Percentiles rank a stretch among this genome's conserved stretches.
Evolutionary conservation across 2,113 vertebrate genomes (phyloP).

Genomic region (Uria lomvia): DNA sequence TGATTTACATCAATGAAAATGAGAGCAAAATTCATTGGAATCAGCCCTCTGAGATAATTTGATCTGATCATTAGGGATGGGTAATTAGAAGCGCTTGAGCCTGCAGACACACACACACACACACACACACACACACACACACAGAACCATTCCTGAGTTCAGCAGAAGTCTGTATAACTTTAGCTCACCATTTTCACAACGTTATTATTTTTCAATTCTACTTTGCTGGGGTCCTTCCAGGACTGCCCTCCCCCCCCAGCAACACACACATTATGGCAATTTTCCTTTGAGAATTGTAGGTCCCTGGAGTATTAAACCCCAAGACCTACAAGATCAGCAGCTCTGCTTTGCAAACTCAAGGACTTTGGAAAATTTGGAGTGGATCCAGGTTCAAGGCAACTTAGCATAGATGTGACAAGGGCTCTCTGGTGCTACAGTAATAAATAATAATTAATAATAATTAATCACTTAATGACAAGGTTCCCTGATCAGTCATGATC

Average conservation of each 20-base stretch:
- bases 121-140: neutral
- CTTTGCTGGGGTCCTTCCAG: neutral
- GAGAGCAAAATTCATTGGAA: neutral
- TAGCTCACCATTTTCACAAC: neutral
- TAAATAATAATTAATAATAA: slow-evolving; percentile 41
- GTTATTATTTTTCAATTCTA: neutral
- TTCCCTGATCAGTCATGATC: neutral
- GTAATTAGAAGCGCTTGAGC: neutral
- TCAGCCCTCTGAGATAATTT: neutral
- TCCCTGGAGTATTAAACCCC: neutral
- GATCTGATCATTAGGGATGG: neutral
- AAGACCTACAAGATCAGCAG: neutral
- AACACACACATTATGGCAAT: neutral
- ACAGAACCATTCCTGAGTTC: neutral
- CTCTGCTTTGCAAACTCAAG: neutral
- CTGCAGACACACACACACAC: neutral
- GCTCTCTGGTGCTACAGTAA: slow-evolving; percentile 1
- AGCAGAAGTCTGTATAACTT: neutral
- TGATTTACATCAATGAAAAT: neutral
- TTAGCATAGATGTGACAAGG: neutral
- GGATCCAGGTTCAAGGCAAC: slow-evolving; percentile 2
- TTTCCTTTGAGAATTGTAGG: neutral
- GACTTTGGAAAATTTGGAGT: slow-evolving; percentile 5
- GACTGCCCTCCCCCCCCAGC: neutral
- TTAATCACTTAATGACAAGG: neutral